Evolutionary conservation across 1,140 invertebrate genomes (phyloP).

Genomic region (Drosophila cardini): DNA sequence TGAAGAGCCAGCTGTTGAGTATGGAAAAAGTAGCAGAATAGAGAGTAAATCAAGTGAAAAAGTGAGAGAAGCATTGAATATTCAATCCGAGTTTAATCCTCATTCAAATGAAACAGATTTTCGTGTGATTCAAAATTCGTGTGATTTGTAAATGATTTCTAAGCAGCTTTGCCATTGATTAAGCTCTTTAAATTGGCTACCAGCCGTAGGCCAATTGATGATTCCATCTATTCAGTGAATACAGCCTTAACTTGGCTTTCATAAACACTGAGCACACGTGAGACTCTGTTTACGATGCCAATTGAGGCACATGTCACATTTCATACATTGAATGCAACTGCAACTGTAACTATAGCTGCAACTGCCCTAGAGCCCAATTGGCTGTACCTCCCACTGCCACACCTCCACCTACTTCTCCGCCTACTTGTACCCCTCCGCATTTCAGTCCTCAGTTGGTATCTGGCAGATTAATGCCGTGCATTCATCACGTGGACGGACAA

Average conservation of each 20-base stretch:
- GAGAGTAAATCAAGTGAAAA: constrained; percentile 28
- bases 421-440: neutral
- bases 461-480: constrained; percentile 59
- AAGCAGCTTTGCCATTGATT: constrained; percentile 7
- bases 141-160: neutral
- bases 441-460: constrained; percentile 29
- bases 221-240: constrained; percentile 3
- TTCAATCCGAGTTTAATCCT: constrained; percentile 35
- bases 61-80: constrained; percentile 40
- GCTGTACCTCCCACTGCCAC: neutral
- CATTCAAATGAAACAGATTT: constrained; percentile 53
- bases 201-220: neutral
- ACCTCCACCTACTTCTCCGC: neutral
- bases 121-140: constrained; percentile 18
- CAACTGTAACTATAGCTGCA: neutral
- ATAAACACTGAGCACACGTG: constrained; percentile 1
- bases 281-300: constrained; percentile 30
- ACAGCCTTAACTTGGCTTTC: neutral
- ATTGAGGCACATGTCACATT: constrained; percentile 11
- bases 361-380: neutral
- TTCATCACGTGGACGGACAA: constrained; percentile 50
- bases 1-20: constrained; percentile 31
- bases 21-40: constrained; percentile 1
- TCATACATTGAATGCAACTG: constrained; percentile 2
- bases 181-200: neutral